A percentile compares a stretch with the other conserved stretches of the same genome.
phyloP scores from a whole-genome alignment of 2,888 invertebrate species.

The Buathra laborator region DNA sequence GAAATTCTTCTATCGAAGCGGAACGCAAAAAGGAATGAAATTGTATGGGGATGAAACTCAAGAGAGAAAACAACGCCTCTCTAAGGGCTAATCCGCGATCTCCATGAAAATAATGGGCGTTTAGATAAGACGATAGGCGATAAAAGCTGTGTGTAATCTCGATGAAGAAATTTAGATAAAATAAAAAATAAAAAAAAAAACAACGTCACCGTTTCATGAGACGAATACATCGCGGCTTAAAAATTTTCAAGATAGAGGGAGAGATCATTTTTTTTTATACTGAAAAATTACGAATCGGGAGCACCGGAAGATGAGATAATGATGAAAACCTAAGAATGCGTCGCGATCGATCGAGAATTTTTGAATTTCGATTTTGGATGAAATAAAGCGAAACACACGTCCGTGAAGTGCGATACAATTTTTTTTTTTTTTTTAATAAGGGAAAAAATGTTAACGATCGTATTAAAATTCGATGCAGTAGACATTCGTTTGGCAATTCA shows the following conservation, averaged over 20 bases:
- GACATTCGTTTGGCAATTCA: background rate
- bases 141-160: background rate
- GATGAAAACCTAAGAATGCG: too few species aligned
- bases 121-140: background rate
- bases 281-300: too few species aligned
- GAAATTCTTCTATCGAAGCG: constrained; percentile 44
- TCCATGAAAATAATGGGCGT: constrained; percentile 26
- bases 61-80: background rate
- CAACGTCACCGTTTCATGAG: background rate
- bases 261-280: too few species aligned
- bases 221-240: background rate
- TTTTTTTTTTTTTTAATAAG: too few species aligned
- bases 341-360: too few species aligned
- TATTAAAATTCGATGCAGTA: background rate
- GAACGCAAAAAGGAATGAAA: background rate
- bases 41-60: background rate
- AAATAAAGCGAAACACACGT: too few species aligned
- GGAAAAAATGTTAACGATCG: background rate
- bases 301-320: too few species aligned
- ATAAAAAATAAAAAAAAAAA: background rate
- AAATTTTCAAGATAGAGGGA: background rate
- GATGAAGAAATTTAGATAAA: background rate
- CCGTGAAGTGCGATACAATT: background rate
- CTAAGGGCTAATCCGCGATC: constrained; percentile 21
- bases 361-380: too few species aligned